Base-by-base conservation (phyloP, 2,113 vertebrate species). In the Eidolon helvum region DNA sequence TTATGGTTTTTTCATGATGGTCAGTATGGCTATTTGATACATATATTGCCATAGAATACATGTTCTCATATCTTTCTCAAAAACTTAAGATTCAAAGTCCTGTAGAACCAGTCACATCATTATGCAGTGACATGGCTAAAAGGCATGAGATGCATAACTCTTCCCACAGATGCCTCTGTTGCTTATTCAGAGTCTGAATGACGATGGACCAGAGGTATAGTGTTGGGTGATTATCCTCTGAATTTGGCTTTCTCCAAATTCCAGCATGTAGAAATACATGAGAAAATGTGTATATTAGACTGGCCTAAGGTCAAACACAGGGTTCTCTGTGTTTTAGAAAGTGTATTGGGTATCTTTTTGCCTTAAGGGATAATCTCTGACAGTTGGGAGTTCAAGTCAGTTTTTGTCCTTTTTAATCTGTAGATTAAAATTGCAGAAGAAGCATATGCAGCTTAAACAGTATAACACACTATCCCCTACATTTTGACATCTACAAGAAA, bases 281-380 rank as follows among this genome's bases (percentile, higher is more conserved):
- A 59, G 33, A 77, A 84, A 91, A 80, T 48, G 5, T 11, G 8
- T n/a, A 2, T 61, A 22, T 75, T 30, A 77, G 66, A 2, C 14
- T 26, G 30, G 16, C 26, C 43, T 57, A 14, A 26, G 22, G 28
- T 19, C 57, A 84, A 45, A 35, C 26, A 68, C 10, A 7, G 28
- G 50, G 19, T 68, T 83, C 88, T 78, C 77, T 66, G 87, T 77
- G 33, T 97, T 94, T 84, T 48, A 50, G 21, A 69, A 79, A 68
- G 15, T 18, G 7, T 24, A 12, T 30, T 7, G 93, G 95, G 96
- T 91, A 94, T 97, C 92, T 95, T 69, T 69, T 95, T 97, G 97
- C 97, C 95, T 91, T 95, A 97, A 95, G 96, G 93, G 61, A 63
- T 87, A 92, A 95, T 97, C 97, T 98, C 93, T 98, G 91, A 97